Percentiles rank a stretch among this genome's conserved stretches.
Evolutionary conservation across 1,140 invertebrate genomes (phyloP).

Genomic region (Meteorus sp.): DNA sequence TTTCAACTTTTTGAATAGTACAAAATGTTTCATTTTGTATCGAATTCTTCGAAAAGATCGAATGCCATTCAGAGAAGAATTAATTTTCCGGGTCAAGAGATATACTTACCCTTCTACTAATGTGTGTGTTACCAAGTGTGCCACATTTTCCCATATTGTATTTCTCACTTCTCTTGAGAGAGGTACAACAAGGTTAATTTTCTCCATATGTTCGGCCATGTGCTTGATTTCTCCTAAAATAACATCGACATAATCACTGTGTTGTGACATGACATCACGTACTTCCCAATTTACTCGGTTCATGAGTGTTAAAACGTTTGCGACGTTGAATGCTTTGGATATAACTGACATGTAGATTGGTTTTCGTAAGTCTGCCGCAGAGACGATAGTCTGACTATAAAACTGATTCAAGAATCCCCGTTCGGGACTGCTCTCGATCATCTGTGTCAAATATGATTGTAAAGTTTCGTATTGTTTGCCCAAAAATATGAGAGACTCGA

Average conservation of each 20-base stretch:
- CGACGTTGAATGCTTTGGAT: conserved; percentile 77
- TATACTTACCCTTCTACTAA: conserved; percentile 85
- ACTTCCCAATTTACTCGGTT: conserved; percentile 95
- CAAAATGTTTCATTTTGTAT: too few species aligned
- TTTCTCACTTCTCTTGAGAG: conserved; percentile 71
- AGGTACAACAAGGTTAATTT: conserved; percentile 68
- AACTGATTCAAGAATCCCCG: conserved; percentile 68
- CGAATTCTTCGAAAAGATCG: too few species aligned
- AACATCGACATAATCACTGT: conserved; percentile 85
- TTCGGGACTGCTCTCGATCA: conserved; percentile 61
- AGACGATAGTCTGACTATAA: conserved; percentile 71
- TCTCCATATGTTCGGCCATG: conserved; percentile 76
- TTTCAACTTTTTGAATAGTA: too few species aligned
- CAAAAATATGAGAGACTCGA: conserved; percentile 90
- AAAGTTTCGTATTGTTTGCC: conserved; percentile 84
- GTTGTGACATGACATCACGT: conserved; percentile 92
- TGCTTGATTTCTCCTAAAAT: conserved; percentile 72
- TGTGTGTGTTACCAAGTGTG: conserved; percentile 79
- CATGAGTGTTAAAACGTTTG: conserved; percentile 80
- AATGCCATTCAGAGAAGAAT: too few species aligned
- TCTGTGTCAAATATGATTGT: conserved; percentile 77
- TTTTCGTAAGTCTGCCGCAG: conserved; percentile 73
- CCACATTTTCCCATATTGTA: conserved; percentile 84
- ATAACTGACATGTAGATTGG: conserved; percentile 86
- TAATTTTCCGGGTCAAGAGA: too few species aligned